These are phyloP conservation scores for Indicator indicator DNA, from an alignment of 2,113 vertebrate species.

Conservation along the genomic window DNA sequence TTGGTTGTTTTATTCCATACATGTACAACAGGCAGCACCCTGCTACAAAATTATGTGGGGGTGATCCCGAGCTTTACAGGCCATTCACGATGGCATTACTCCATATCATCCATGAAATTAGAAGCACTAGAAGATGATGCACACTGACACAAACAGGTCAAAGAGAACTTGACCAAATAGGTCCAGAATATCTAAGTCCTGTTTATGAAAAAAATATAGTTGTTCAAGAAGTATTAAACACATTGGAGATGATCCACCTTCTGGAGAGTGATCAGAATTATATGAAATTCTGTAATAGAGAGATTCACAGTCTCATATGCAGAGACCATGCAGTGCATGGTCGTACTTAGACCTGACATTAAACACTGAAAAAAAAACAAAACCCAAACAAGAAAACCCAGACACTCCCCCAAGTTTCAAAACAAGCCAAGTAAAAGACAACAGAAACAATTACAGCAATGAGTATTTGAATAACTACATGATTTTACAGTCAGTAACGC, in stretches of 20 bases:
- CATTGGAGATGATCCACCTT: neutral
- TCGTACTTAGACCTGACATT: neutral
- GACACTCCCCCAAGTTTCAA: neutral
- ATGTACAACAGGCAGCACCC: neutral
- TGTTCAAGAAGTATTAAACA: neutral
- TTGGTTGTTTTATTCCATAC: neutral
- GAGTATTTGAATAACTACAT: neutral
- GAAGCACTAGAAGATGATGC: neutral
- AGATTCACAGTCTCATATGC: neutral
- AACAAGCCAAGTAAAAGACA: neutral
- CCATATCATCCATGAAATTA: neutral
- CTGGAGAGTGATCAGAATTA: neutral
- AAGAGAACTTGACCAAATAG: neutral
- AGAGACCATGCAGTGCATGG: neutral
- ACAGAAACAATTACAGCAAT: neutral
- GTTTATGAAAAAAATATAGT: neutral
- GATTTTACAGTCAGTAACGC: neutral
- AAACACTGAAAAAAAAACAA: neutral
- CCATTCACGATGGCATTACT: neutral
- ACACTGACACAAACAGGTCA: neutral
- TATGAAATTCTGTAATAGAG: neutral
- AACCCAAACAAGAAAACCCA: neutral
- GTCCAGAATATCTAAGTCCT: neutral
- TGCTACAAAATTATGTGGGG: neutral
- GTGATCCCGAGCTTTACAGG: neutral